phyloP scores from a whole-genome alignment of 64 coral and sea anemone species.

The Porites australiensis region DNA sequence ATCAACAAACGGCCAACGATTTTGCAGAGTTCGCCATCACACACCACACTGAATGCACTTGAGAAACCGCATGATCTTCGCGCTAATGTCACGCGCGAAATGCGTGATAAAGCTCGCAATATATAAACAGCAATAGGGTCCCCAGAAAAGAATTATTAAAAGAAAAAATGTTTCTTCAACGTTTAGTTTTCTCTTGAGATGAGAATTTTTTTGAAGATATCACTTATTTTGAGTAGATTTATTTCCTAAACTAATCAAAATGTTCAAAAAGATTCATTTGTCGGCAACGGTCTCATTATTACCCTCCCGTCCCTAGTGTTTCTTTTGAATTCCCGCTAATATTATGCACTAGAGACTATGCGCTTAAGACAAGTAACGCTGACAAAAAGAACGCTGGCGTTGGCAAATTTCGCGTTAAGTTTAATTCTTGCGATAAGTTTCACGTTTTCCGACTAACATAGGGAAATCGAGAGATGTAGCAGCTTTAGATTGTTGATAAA shows the following conservation, averaged over 20 bases:
- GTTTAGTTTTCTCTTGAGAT: neutral
- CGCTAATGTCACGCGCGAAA: neutral
- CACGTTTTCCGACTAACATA: neutral
- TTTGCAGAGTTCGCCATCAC: conserved; percentile 9
- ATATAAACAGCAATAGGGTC: neutral
- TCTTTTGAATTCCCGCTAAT: neutral
- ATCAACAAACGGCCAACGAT: conserved; percentile 6
- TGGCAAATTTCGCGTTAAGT: too few species aligned
- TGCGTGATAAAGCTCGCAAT: conserved; percentile 14
- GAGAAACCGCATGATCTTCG: neutral
- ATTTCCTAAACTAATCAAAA: too few species aligned
- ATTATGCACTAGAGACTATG: neutral
- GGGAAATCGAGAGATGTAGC: neutral
- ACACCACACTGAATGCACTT: too few species aligned
- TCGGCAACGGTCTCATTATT: neutral
- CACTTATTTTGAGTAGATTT: too few species aligned
- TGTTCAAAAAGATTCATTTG: too few species aligned
- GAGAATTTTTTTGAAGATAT: too few species aligned
- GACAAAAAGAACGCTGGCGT: neutral
- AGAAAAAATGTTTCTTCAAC: neutral
- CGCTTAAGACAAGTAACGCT: neutral
- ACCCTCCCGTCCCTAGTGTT: neutral
- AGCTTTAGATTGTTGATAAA: neutral
- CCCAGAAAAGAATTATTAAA: neutral
- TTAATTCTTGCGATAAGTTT: too few species aligned